Base-by-base conservation (phyloP, 1,140 invertebrate genomes). In the Megalonaias nervosa region DNA sequence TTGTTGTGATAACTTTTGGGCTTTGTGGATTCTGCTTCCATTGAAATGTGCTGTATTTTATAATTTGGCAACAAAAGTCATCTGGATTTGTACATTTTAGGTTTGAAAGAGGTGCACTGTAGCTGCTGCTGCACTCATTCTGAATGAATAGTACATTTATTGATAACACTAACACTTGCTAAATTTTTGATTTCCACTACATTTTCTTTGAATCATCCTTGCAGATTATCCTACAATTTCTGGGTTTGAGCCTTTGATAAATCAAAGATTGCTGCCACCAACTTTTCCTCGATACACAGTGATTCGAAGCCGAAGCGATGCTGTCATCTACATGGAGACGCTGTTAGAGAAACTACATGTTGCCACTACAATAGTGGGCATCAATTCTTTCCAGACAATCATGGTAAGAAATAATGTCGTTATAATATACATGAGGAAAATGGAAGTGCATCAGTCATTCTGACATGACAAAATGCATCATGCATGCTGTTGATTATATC, bases 251-350 rank as follows among this genome's bases (percentile, higher is more conserved):
- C 97, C 97, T 26, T 94, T 97, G 88, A 95, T 98, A 58, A 99
- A 99, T 91, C 97, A 98, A 91, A 94, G 97, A 80, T 92, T 98
- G 56, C 92, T 99, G 55, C 98, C 98, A 60, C 97, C 98, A 1
- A 98, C 98, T n/a, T 99, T 99, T 93, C 98, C 98, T 15, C 93
- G 98, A 2, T 99, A 98, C 90, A 97, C 97, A 1, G 95, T 96
- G 91, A 98, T 99, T 82, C 96, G 96, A 82, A 94, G 95, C 67
- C 92, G 96, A 60, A 89, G 92, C 57, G 96, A 97, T 84, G 95
- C 97, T 55, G 90, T 97, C 77, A 93, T 94, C 83, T 98, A 98
- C 91, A 94, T 98, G 84, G 94, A 95, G 84, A 81, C 74, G 14
- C 71, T 90, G 58, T 92, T 98, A 13, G 92, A 94, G 55, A 93